phyloP scores from a whole-genome alignment of 2,113 vertebrate genomes.

The Propithecus coquereli region DNA sequence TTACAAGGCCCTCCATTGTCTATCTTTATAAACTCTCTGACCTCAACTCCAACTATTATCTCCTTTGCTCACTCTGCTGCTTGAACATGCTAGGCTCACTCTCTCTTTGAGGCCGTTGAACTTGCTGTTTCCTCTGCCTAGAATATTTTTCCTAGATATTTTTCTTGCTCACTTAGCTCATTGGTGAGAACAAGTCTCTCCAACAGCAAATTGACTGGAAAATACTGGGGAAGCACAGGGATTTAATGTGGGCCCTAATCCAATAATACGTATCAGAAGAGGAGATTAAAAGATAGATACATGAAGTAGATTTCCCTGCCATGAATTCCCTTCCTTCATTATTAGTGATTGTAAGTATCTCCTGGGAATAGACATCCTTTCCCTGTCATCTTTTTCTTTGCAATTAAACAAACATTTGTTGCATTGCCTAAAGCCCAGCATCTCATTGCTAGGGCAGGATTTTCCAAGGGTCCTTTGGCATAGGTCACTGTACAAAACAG shows the following conservation, averaged over 20 bases:
- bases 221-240: neutral
- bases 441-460: neutral
- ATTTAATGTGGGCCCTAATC: neutral
- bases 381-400: neutral
- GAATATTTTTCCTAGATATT: neutral
- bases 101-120: neutral
- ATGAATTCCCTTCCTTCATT: neutral
- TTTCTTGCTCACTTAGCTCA: neutral
- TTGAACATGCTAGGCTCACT: neutral
- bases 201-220: neutral
- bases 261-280: too few relatives aligned
- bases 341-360: neutral
- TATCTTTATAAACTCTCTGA: neutral
- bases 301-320: neutral
- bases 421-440: neutral
- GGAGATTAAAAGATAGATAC: too few relatives aligned
- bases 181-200: neutral
- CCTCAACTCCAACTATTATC: too few relatives aligned
- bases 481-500: neutral
- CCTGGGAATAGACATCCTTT: neutral
- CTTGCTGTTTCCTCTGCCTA: neutral
- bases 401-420: neutral
- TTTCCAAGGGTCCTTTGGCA: neutral
- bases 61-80: neutral
- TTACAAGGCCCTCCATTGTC: neutral